A percentile compares a stretch with the other conserved stretches of the same genome.
Evolutionary conservation across 2,797 vertebrate species (phyloP).

Genomic region (Eulemur coronatus): DNA sequence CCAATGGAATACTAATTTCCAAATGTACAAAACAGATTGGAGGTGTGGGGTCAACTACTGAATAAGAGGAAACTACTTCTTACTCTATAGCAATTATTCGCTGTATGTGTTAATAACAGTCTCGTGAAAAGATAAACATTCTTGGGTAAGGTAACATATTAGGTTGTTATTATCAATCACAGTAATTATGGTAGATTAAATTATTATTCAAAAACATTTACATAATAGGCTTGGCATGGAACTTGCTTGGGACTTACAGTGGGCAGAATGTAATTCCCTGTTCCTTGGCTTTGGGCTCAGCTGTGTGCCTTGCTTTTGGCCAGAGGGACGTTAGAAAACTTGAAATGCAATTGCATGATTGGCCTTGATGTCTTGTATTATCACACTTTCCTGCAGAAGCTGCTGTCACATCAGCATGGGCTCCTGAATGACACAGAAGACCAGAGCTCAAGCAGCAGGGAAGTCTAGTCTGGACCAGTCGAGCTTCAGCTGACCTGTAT

Average conservation of each 20-base stretch:
- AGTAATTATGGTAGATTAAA: neutral
- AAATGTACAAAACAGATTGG: neutral
- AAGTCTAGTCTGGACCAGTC: neutral
- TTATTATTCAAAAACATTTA: constrained; percentile 27
- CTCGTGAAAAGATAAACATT: neutral
- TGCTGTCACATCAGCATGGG: neutral
- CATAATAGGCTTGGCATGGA: neutral
- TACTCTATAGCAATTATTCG: neutral
- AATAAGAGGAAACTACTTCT: constrained; percentile 24
- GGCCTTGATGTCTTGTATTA: neutral
- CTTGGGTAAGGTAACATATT: neutral
- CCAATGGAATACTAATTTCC: constrained; percentile 32
- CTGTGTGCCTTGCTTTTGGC: neutral
- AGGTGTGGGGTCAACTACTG: neutral
- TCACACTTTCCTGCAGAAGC: neutral
- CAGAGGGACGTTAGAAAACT: neutral
- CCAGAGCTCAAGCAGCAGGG: neutral
- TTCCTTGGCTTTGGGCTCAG: neutral
- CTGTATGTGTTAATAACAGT: neutral
- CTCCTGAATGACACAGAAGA: neutral
- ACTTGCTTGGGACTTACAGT: neutral
- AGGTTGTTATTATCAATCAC: neutral
- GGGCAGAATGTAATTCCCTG: neutral
- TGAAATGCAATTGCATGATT: neutral
- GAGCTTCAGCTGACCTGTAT: neutral